Conservation (phyloP, 1,140 invertebrate genomes). For the Musca vetustissima region DNA sequence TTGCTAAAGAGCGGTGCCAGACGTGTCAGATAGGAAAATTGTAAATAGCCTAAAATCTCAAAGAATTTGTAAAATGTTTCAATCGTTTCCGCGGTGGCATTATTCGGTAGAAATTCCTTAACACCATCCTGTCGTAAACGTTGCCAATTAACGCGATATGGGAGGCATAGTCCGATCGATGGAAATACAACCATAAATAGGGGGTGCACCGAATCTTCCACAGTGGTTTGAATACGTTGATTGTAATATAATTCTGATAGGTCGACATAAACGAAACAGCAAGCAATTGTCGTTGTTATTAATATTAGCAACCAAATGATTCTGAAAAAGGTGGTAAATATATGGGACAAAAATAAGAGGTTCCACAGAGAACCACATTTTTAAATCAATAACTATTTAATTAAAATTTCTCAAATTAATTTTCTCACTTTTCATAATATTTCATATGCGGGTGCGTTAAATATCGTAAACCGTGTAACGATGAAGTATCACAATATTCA, state of each 20-base stretch:
- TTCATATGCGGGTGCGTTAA: constrained; percentile 38
- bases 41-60: constrained; percentile 29
- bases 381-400: too few species aligned
- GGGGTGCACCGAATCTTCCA: constrained; percentile 41
- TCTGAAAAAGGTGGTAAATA: too few species aligned
- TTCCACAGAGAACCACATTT: too few species aligned
- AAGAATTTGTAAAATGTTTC: constrained; percentile 41
- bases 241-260: constrained; percentile 37
- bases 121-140: constrained; percentile 30
- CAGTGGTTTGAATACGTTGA: constrained; percentile 41
- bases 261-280: constrained; percentile 40
- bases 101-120: constrained; percentile 37
- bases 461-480: constrained; percentile 45
- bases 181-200: constrained; percentile 41
- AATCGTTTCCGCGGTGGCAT: constrained; percentile 27
- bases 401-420: background rate
- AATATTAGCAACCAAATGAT: constrained; percentile 44
- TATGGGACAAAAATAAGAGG: too few species aligned
- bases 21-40: constrained; percentile 30
- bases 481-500: constrained; percentile 39
- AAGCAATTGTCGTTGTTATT: constrained; percentile 36
- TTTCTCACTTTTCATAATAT: constrained; percentile 40
- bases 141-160: constrained; percentile 37
- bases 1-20: constrained; percentile 34
- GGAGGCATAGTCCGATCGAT: constrained; percentile 39